Evolutionary conservation across 2,113 vertebrate species (phyloP).

Genomic region (Colistium nudipinnis): DNA sequence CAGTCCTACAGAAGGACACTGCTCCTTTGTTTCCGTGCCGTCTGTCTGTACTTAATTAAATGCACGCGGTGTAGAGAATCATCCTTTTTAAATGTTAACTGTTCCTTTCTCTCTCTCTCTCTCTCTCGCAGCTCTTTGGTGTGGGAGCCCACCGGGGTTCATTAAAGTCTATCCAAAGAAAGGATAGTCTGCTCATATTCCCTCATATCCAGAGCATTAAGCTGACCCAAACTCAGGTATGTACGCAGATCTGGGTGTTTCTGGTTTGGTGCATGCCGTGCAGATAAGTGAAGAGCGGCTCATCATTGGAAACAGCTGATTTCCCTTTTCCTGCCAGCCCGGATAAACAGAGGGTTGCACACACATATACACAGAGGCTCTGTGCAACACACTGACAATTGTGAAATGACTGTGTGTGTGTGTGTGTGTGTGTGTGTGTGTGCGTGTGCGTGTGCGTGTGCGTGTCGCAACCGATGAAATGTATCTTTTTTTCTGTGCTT

Average conservation of each 20-base stretch:
- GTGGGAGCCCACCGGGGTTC: slow-evolving; percentile 81
- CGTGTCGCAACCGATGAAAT: neutral
- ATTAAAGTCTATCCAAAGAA: slow-evolving; percentile 81
- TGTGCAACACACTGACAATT: slow-evolving; percentile 19
- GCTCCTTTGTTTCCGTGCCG: neutral
- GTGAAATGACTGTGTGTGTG: slow-evolving; percentile 12
- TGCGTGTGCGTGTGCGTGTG: neutral
- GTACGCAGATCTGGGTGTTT: slow-evolving; percentile 8
- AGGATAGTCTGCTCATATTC: slow-evolving; percentile 87
- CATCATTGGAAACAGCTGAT: slow-evolving; percentile 65
- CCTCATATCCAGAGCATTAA: slow-evolving; percentile 93
- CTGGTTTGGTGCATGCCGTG: neutral
- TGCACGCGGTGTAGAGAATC: neutral
- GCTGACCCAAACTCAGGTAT: slow-evolving; percentile 92
- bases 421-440: neutral
- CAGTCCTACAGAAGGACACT: neutral
- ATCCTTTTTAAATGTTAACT: neutral
- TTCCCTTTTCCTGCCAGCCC: slow-evolving; percentile 39
- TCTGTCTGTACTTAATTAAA: neutral
- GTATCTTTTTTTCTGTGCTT: neutral
- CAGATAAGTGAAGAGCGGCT: slow-evolving; percentile 19
- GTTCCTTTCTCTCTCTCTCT: slow-evolving; percentile 25
- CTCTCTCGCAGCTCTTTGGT: slow-evolving; percentile 98
- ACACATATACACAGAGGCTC: slow-evolving; percentile 35
- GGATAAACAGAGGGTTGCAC: slow-evolving; percentile 42